A percentile compares a stretch with the other conserved stretches of the same genome.
These are phyloP conservation scores for Hymenochirus boettgeri DNA, from an alignment of 2,113 vertebrate genomes.

Conservation along the genomic window DNA sequence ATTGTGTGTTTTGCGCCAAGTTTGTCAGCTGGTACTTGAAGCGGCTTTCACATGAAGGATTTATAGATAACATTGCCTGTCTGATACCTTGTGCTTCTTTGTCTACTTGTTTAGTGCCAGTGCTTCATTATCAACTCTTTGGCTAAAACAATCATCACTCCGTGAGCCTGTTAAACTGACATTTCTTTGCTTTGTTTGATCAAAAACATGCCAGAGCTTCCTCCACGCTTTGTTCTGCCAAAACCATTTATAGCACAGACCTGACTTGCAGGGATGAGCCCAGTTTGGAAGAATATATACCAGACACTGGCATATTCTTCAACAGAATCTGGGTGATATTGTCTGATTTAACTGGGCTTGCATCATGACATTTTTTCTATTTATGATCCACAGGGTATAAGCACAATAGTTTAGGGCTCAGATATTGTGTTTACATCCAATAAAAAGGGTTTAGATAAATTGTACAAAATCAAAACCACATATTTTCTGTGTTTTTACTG, in stretches of 20 bases:
- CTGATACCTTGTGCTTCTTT: conserved; percentile 16
- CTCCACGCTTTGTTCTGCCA: background rate
- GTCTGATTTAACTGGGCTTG: no score
- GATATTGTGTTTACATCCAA: no score
- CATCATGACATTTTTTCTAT: no score
- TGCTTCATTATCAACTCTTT: conserved; percentile 13
- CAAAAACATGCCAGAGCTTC: background rate
- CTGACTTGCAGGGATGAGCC: background rate
- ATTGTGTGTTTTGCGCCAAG: conserved; percentile 3
- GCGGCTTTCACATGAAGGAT: conserved; percentile 29
- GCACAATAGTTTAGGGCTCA: no score
- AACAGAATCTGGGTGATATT: no score
- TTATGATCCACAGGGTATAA: no score
- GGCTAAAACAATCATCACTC: conserved; percentile 8
- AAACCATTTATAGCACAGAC: background rate
- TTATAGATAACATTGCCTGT: conserved; percentile 22
- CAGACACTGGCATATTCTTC: background rate
- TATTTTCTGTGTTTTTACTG: no score
- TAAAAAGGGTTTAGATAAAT: no score
- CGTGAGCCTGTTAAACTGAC: conserved; percentile 2
- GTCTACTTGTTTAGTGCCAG: background rate
- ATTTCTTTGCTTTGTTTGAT: conserved; percentile 1
- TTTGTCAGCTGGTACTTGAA: conserved; percentile 23
- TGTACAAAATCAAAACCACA: no score
- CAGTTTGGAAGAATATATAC: background rate